A percentile compares a stretch with the other conserved stretches of the same genome.
These are phyloP conservation scores for Pocota personata DNA, from an alignment of 2,888 invertebrate genomes.

Conservation along the genomic window DNA sequence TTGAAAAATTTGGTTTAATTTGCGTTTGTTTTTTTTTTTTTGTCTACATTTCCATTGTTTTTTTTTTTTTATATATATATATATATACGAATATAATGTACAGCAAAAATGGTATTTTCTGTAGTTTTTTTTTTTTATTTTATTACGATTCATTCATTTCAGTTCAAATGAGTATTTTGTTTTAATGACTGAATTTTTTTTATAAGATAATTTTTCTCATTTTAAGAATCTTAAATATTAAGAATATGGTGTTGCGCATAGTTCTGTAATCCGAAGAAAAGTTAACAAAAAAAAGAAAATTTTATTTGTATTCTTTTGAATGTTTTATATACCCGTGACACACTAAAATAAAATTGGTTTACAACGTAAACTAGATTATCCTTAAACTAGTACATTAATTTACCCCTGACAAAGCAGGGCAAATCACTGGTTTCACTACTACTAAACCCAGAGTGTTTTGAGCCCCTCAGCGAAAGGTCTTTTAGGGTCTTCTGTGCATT, in stretches of 20 bases:
- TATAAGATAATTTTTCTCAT: conserved; percentile 9
- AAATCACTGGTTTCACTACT: no score
- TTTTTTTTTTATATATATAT: conserved; percentile 1
- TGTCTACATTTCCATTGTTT: conserved; percentile 60
- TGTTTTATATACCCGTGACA: conserved; percentile 11
- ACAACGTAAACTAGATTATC: no score
- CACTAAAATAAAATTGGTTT: not conserved
- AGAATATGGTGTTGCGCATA: conserved; percentile 70
- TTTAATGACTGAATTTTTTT: conserved; percentile 30
- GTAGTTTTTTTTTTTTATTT: not conserved
- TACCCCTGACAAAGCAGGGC: no score
- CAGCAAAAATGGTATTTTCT: conserved; percentile 27
- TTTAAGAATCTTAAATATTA: conserved; percentile 70
- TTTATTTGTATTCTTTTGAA: not conserved
- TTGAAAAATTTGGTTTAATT: conserved; percentile 55
- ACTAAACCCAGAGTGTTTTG: no score
- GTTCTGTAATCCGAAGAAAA: conserved; percentile 52
- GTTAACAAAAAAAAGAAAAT: conserved; percentile 43
- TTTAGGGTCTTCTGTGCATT: no score
- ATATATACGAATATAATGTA: conserved; percentile 33
- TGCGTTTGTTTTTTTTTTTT: conserved; percentile 21
- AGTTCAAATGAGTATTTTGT: conserved; percentile 36
- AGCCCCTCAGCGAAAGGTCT: no score
- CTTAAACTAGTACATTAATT: no score
- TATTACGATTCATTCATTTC: conserved; percentile 25